phyloP scores from a whole-genome alignment of 2,113 vertebrate species.

The Globicephala melas region DNA sequence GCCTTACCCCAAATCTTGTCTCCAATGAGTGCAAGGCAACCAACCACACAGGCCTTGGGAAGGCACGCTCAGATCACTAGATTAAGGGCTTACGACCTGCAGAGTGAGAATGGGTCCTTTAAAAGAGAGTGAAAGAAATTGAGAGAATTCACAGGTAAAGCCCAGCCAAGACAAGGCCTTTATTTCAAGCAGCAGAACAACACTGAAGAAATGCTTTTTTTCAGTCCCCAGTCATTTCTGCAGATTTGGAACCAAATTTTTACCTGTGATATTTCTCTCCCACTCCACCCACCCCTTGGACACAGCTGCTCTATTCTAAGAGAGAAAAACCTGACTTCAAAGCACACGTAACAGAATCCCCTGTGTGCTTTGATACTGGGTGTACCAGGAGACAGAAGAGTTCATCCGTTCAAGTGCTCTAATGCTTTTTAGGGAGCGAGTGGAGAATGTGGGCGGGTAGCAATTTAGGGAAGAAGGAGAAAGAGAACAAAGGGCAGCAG shows the following conservation, averaged over 20 bases:
- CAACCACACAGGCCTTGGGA: background rate
- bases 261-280: background rate
- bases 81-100: background rate
- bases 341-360: background rate
- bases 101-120: background rate
- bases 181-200: background rate
- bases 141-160: background rate
- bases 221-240: background rate
- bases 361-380: background rate
- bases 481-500: slow-evolving; percentile 18
- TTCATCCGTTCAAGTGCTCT: background rate
- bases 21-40: background rate
- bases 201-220: background rate
- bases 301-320: background rate
- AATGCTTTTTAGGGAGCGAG: background rate
- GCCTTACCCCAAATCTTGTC: background rate
- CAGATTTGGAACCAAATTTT: background rate
- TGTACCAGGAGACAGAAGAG: background rate
- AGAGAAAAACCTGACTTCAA: slow-evolving; percentile 19
- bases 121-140: background rate
- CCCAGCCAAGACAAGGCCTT: background rate
- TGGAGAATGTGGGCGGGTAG: background rate
- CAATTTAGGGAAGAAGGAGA: background rate
- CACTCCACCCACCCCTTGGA: background rate
- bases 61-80: background rate